phyloP scores from a whole-genome alignment of 2,797 vertebrate species.

The Anniella stebbinsi region DNA sequence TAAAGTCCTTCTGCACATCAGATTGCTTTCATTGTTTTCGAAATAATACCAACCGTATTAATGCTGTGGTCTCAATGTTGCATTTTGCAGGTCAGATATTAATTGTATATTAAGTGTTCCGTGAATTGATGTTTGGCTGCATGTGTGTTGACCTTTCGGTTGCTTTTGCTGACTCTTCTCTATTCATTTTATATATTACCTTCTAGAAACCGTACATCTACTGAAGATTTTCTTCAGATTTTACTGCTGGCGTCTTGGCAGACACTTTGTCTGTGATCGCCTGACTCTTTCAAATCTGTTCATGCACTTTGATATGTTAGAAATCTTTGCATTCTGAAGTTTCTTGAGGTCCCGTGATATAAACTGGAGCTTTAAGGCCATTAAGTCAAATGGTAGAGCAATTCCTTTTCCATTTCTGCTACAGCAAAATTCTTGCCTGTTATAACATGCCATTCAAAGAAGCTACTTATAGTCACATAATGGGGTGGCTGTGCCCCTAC shows the following conservation, averaged over 20 bases:
- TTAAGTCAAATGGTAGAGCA: not conserved
- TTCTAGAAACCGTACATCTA: conserved; percentile 14
- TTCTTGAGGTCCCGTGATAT: not conserved
- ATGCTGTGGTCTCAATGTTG: conserved; percentile 27
- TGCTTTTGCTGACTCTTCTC: conserved; percentile 18
- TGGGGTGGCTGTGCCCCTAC: not conserved
- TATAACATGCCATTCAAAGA: not conserved
- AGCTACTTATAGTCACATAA: not conserved
- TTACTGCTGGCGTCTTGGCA: not conserved
- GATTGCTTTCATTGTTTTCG: conserved; percentile 39
- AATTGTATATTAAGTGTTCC: conserved; percentile 29
- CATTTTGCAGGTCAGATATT: conserved; percentile 14
- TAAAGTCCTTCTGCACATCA: conserved; percentile 53
- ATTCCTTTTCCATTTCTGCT: not conserved
- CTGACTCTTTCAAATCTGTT: not conserved
- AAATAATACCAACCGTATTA: not conserved
- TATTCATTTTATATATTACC: conserved; percentile 13
- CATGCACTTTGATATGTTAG: not conserved
- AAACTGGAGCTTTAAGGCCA: not conserved
- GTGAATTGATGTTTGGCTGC: conserved; percentile 17
- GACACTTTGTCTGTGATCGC: not conserved
- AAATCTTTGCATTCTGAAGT: conserved; percentile 9
- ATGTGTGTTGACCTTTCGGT: not conserved
- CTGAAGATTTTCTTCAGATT: conserved; percentile 16
- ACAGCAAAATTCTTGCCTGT: not conserved